Evolutionary conservation across 1,140 invertebrate genomes (phyloP), one percentile per base, ranked within the genome.

Genomic region (Tigriopus japonicus): DNA sequence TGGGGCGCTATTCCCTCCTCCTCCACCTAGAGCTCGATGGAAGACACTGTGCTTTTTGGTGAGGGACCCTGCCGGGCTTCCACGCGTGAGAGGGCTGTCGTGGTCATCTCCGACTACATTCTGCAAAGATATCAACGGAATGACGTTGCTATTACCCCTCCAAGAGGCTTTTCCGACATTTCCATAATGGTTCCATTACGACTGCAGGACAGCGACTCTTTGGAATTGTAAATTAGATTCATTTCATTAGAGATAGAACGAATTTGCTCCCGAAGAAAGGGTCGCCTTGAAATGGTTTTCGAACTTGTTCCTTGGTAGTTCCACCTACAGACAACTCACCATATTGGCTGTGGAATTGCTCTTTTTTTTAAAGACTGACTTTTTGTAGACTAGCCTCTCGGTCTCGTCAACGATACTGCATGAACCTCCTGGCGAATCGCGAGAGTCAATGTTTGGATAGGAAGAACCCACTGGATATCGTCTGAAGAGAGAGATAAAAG

Each of bases 291-390:
- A n/a, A n/a, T n/a, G n/a, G n/a, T n/a, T n/a, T n/a, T n/a, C n/a
- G n/a, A n/a, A n/a, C n/a, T n/a, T 35, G 28, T 35, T 35, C 28
- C 28, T 9, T 35, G 3, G 9, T 35, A 35, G 28, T 35, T 35
- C 28, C 28, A 35, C 28, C 28, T 42, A 2, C 17, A n/a, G n/a
- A n/a, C n/a, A 60, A 73, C 74, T 76, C 74, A 85, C 83, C 52
- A 85, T 82, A 64, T 85, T 86, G 52, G 85, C 85, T 0, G 85
- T 87, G 0, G 85, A 87, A 15, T 85, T 85, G 67, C 85, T 87
- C 66, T 85, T 74, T 68, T 90, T 90, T 67, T 88, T 88, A 63
- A 90, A 86, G 10, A 87, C 76, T 49, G 84, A 79, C 66, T 89
- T 89, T 64, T 68, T 68, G 43, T 68, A 66, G 59, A 63, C 61